Conservation (phyloP, 1,140 invertebrate genomes). For the Zaprionus kolodkinae region DNA sequence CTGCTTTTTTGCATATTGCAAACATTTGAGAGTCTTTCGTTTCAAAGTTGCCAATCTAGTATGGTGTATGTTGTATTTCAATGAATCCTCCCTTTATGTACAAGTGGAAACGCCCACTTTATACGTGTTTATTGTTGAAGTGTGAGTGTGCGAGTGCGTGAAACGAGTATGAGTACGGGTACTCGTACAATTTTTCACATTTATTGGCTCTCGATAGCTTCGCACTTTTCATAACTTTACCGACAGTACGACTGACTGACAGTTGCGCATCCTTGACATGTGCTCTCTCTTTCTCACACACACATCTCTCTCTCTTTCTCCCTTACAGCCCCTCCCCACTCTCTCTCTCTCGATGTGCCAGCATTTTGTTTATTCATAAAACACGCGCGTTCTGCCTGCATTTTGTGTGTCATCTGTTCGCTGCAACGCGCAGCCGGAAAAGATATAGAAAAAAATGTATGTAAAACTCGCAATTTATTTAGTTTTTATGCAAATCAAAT, state of each 20-base stretch:
- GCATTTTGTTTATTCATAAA: conserved; percentile 67
- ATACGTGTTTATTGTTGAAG: conserved; percentile 50
- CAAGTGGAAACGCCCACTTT: conserved; percentile 33
- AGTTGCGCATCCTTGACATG: conserved; percentile 9
- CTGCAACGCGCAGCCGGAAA: conserved; percentile 3
- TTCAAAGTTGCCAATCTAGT: conserved; percentile 20
- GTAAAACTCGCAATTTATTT: conserved; percentile 65
- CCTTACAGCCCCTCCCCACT: background rate
- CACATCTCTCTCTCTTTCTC: background rate
- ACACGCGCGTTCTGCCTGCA: conserved; percentile 30
- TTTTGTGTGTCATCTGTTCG: conserved; percentile 38
- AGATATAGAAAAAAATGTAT: conserved; percentile 1
- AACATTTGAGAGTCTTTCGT: conserved; percentile 11
- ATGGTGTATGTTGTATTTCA: background rate
- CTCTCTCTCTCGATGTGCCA: conserved; percentile 20
- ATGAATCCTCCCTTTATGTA: conserved; percentile 4
- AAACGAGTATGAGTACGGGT: background rate
- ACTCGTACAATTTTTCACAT: conserved; percentile 53
- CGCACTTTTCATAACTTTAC: conserved; percentile 6
- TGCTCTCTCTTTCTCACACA: background rate
- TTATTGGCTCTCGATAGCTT: conserved; percentile 64
- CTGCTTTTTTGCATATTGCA: background rate
- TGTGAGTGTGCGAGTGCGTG: background rate
- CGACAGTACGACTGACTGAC: background rate
- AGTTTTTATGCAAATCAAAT: conserved; percentile 76